These are phyloP conservation scores for Xiphophorus couchianus DNA, from an alignment of 2,113 vertebrate species.

Conservation along the genomic window DNA sequence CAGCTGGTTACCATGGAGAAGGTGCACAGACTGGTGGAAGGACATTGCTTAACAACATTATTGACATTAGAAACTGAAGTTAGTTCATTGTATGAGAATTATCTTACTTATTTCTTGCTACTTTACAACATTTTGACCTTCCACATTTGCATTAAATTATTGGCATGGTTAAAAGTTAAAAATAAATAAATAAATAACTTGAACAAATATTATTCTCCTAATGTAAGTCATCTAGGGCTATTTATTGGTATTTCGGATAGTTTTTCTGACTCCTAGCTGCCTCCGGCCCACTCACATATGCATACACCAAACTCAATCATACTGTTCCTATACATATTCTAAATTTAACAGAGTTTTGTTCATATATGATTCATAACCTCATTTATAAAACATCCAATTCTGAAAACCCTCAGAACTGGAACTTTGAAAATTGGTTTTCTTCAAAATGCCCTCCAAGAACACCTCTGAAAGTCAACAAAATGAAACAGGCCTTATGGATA, in stretches of 20 bases:
- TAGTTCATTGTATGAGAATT: background rate
- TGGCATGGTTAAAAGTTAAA: background rate
- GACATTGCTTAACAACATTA: too few species aligned
- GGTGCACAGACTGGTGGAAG: too few species aligned
- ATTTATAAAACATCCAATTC: conserved; percentile 5
- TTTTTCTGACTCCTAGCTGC: background rate
- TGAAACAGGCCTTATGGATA: background rate
- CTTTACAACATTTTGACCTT: background rate
- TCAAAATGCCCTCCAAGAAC: background rate
- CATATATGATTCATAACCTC: conserved; percentile 6
- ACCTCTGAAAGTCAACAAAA: conserved; percentile 6
- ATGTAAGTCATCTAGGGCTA: background rate
- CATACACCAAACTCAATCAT: background rate
- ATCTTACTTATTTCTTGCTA: background rate
- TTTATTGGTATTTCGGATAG: background rate
- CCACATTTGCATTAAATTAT: background rate
- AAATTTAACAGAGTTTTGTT: background rate
- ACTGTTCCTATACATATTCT: background rate
- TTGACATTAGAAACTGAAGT: too few species aligned
- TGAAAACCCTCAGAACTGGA: background rate
- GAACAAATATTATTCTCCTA: background rate
- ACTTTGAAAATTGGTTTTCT: background rate
- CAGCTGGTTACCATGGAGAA: too few species aligned
- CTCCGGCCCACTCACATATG: too few species aligned
- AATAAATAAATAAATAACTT: background rate